Base-by-base conservation (phyloP, 2,797 vertebrate species). In the Pipistrellus kuhlii region DNA sequence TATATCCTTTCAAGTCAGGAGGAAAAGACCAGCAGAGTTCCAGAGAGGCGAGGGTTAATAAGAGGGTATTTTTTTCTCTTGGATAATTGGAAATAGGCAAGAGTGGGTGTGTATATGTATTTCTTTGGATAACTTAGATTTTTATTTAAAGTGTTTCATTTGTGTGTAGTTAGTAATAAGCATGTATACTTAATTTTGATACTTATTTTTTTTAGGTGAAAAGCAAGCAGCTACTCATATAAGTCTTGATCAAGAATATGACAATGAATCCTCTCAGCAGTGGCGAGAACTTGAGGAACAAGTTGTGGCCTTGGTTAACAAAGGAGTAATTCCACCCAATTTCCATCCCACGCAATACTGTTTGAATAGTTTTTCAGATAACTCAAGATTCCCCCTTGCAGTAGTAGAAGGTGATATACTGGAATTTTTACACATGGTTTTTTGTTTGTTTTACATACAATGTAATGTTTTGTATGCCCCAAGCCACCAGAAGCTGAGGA, bases 221-320 rank as follows among this genome's bases (percentile, higher is more conserved):
- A 99, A 99, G 96, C 99, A 99, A 97, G 99, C 99, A n/a, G 99
- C 99, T 76, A 99, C 99, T 0, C 99, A 99, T 0, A 97, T 99
- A 30, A 99, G 99, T 77, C 98, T 99, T 95, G 99, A 99, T 97
- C 99, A 99, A 97, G 99, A 99, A 93, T 99, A 99, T 96, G 99
- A 99, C 95, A 98, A 97, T 0, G 99, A 99, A 15, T 98, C 98
- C 38, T 99, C 99, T 4, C 98, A 98, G 14, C 98, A 99, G 94
- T 99, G 99, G 99, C 98, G 98, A 82, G 98, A 99, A 72, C 98
- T 99, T 17, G 99, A 99, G 96, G 99, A 99, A 89, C 99, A 99
- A 97, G 98, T 99, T 83, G 99, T 99, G 72, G 98, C 99, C 55
- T 97, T 99, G 27, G 98, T 98, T 80, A 99, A 99, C 96, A 98